Conservation (phyloP, 2,113 vertebrate species). For the Nibea coibor region DNA sequence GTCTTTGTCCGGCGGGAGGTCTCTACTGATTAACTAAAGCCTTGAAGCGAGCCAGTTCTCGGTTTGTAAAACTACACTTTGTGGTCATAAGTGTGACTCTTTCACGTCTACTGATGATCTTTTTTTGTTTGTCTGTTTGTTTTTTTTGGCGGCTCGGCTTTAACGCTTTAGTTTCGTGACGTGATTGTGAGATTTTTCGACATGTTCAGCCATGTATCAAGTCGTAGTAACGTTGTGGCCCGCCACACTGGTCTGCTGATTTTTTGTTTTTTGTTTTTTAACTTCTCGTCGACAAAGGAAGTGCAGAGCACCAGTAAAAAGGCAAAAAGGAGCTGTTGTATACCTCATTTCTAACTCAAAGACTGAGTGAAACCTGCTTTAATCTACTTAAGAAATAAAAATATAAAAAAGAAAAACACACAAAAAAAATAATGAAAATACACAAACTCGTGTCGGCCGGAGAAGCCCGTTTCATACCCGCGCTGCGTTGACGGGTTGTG, state of each 20-base stretch:
- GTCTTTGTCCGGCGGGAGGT: conserved; percentile 27
- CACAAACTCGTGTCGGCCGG: conserved; percentile 78
- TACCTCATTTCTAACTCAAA: conserved; percentile 98
- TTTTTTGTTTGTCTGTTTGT: background rate
- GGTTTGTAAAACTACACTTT: conserved; percentile 34
- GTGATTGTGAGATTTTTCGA: conserved; percentile 37
- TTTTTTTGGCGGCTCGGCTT: conserved; percentile 44
- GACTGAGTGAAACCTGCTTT: conserved; percentile 92
- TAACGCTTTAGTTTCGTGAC: conserved; percentile 35
- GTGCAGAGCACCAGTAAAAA: conserved; percentile 65
- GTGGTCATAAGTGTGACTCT: background rate
- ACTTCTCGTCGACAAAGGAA: conserved; percentile 27
- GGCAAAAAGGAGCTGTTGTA: conserved; percentile 89
- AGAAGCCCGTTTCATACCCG: conserved; percentile 88
- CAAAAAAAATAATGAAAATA: conserved; percentile 50
- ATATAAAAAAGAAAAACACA: conserved; percentile 29
- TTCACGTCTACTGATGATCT: background rate
- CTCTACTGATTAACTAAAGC: conserved; percentile 50
- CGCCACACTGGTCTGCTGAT: conserved; percentile 62
- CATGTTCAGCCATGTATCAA: conserved; percentile 17
- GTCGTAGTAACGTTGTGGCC: conserved; percentile 28
- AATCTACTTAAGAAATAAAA: conserved; percentile 85
- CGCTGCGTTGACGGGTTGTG: conserved; percentile 81
- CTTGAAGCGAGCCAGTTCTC: conserved; percentile 43
- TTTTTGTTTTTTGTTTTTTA: background rate